Base-by-base conservation (phyloP, 2,797 vertebrate species). In the Natrix natrix region DNA sequence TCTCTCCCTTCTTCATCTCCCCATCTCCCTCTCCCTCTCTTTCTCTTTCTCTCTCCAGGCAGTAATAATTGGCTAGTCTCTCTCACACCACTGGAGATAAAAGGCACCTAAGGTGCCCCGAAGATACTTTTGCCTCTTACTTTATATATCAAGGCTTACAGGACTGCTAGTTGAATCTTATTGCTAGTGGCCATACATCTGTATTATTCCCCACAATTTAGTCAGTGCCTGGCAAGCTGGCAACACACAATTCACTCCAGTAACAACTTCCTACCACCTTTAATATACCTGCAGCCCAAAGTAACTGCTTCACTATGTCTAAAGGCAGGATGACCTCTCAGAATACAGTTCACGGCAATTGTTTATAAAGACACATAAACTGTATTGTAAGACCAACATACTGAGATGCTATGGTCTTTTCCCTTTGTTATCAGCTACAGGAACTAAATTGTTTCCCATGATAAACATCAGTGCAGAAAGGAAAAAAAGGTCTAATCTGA, bases 1-100 rank as follows among this genome's bases (percentile, higher is more conserved):
- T 11, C 60, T 22, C 1, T 12, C 61, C 1, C 10, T 12, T 1
- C 26, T 10, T 2, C 1, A 20, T 1, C 61, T 11, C 63, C 2
- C 13, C 26, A 0, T 1, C 59, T 13, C 26, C 2, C 1, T 5
- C 61, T 5, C 4, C 2, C 5, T 14, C 61, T 4, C 11, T 63
- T 28, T 28, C 26, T n/a, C 26, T 69, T 63, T 17, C 60, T 32
- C 26, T 63, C n/a, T 32, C 66, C 66, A 69, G 17, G 69, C 32
- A 78, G 37, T 78, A 78, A 78, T 78, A 78, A 43, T 43, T 83
- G 3, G 37, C 20, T 83, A 83, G 20, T 83, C 8, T 48, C 8
- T 24, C 37, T 43, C 74, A 78, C 20, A 83, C 37, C 8, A 48
- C 4, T 48, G 4, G 20, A 83, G 37, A 83, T 83, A 48, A 83